Conservation (phyloP, 37 sponge, comb jelly and placozoan species). For the Ephydatia muelleri region DNA sequence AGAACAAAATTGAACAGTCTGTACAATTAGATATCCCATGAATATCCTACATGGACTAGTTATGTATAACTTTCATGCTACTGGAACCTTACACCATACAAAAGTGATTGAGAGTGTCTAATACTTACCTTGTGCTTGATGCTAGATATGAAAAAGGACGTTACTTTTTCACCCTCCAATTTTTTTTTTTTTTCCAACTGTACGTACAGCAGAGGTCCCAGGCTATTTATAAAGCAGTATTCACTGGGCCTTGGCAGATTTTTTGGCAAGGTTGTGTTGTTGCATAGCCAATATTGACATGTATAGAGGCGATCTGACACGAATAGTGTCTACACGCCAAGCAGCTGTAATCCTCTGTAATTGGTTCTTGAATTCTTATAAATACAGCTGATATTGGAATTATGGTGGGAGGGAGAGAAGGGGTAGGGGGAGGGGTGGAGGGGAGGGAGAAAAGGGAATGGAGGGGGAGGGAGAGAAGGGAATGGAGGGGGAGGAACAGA, state of each 20-base stretch:
- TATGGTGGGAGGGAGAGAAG: background rate
- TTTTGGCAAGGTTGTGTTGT: background rate
- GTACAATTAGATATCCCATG: too few relatives aligned
- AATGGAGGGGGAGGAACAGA: background rate
- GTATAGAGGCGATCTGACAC: background rate
- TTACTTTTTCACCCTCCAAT: too few relatives aligned
- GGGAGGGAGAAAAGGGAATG: too few relatives aligned
- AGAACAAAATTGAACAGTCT: too few relatives aligned
- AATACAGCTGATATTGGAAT: background rate
- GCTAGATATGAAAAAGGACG: too few relatives aligned
- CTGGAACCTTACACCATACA: too few relatives aligned
- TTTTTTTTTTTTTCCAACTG: too few relatives aligned
- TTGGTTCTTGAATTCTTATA: background rate
- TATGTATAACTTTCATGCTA: too few relatives aligned
- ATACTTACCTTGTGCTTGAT: background rate
- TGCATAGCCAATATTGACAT: background rate
- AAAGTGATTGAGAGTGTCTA: background rate
- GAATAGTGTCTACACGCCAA: background rate
- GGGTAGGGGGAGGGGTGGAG: too few relatives aligned
- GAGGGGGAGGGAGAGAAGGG: background rate
- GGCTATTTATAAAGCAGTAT: background rate
- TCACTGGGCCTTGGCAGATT: background rate
- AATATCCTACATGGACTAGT: too few relatives aligned
- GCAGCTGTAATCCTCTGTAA: background rate
- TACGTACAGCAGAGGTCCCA: background rate